phyloP scores from a whole-genome alignment of 2,113 vertebrate genomes.

The Pao palembangensis region DNA sequence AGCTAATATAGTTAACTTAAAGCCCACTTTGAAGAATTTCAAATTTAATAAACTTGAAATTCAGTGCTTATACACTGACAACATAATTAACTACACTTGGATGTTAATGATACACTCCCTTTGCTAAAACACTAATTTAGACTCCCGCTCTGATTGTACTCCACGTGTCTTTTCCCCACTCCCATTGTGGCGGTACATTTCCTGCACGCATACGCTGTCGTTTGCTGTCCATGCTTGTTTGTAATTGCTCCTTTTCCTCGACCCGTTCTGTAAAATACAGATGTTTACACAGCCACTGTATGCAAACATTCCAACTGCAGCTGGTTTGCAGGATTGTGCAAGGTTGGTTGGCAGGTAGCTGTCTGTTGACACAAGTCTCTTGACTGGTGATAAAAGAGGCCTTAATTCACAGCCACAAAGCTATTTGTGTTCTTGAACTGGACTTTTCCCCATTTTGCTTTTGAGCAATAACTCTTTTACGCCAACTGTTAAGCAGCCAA shows the following conservation, averaged over 20 bases:
- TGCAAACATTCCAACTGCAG: conserved; percentile 69
- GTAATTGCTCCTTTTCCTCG: conserved; percentile 32
- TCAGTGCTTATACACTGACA: not conserved
- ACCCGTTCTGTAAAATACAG: conserved; percentile 45
- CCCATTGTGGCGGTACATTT: not conserved
- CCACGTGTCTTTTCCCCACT: too few relatives aligned
- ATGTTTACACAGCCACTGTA: conserved; percentile 59
- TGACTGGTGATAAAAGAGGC: conserved; percentile 45
- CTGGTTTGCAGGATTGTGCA: conserved; percentile 75
- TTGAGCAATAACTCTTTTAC: conserved; percentile 44
- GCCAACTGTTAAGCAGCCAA: not conserved
- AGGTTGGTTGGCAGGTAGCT: conserved; percentile 48
- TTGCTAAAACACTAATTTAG: not conserved
- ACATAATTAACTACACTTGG: not conserved
- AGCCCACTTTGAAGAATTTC: too few relatives aligned
- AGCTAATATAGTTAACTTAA: too few relatives aligned
- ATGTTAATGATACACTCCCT: not conserved
- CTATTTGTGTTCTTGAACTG: conserved; percentile 16
- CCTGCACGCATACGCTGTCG: conserved; percentile 5
- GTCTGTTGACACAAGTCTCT: conserved; percentile 55
- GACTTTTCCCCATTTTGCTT: conserved; percentile 19
- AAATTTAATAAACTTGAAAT: conserved; percentile 43
- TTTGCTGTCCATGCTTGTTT: conserved; percentile 37
- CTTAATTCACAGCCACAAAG: conserved; percentile 2
- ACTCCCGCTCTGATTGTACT: too few relatives aligned